Evolutionary conservation across 2,797 vertebrate genomes (phyloP).

Genomic region (Lemur catta): DNA sequence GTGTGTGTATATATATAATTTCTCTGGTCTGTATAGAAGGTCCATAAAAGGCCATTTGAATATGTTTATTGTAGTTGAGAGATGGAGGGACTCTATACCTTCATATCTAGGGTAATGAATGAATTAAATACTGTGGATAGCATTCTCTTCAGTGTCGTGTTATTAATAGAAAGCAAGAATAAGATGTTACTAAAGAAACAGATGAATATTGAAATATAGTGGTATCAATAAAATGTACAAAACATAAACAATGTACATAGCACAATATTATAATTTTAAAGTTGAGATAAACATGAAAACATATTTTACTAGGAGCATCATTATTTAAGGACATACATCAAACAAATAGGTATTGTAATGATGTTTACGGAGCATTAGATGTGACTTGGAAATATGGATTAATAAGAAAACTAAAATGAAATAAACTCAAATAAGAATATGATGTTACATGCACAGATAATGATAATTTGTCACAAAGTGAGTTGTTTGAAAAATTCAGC

Average conservation of each 20-base stretch:
- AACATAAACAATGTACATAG: not conserved
- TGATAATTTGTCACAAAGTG: not conserved
- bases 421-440: not conserved
- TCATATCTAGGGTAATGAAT: not conserved
- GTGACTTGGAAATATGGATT: not conserved
- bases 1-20: not conserved
- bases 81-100: not conserved
- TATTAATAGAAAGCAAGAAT: not conserved
- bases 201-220: not conserved
- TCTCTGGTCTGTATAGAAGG: not conserved
- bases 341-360: not conserved
- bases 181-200: not conserved
- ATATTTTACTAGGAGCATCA: not conserved
- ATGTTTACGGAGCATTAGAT: not conserved
- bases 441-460: no score
- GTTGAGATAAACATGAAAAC: not conserved
- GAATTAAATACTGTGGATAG: not conserved
- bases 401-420: not conserved
- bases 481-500: not conserved
- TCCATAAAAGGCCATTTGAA: not conserved
- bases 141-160: not conserved
- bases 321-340: not conserved
- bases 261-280: not conserved
- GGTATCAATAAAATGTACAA: not conserved
- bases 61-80: not conserved